These are phyloP conservation scores for Thera obeliscata DNA, from an alignment of 2,888 invertebrate species.

Conservation along the genomic window DNA sequence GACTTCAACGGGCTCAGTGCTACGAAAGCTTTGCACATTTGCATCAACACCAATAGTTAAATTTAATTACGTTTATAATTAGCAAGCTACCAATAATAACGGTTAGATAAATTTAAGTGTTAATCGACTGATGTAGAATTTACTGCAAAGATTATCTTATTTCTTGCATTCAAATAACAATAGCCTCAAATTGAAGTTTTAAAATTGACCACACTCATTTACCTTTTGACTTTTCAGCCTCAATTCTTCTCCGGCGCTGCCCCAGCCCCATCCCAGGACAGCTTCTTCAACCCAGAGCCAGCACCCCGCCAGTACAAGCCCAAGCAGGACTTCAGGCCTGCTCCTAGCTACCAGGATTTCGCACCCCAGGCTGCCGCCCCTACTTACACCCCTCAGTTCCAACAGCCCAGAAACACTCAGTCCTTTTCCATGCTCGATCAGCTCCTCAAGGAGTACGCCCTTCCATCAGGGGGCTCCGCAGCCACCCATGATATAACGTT, in stretches of 20 bases:
- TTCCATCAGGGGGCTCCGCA: constrained; percentile 88
- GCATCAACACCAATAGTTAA: too few species aligned
- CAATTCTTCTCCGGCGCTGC: constrained; percentile 77
- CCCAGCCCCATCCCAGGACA: constrained; percentile 57
- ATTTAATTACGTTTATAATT: too few species aligned
- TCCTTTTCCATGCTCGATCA: constrained; percentile 88
- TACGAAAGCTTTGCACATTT: neutral
- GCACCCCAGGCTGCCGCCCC: constrained; percentile 47
- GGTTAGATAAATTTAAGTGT: too few species aligned
- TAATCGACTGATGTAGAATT: too few species aligned
- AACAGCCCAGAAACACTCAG: constrained; percentile 54
- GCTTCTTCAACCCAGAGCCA: constrained; percentile 70
- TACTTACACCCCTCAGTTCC: constrained; percentile 47
- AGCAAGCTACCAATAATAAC: too few species aligned
- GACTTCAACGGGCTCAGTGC: constrained; percentile 10
- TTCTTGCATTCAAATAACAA: too few species aligned
- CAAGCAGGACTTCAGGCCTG: constrained; percentile 68
- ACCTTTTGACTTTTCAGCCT: constrained; percentile 56
- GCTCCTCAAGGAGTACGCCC: constrained; percentile 91
- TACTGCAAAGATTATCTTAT: too few species aligned
- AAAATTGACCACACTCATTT: neutral
- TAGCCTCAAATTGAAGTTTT: neutral
- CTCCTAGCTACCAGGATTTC: constrained; percentile 55
- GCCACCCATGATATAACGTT: constrained; percentile 93
- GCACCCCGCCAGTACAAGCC: constrained; percentile 60